Percentiles rank a stretch among this genome's conserved stretches.
phyloP scores from a whole-genome alignment of 2,888 invertebrate species.

The Mylabris sibirica region DNA sequence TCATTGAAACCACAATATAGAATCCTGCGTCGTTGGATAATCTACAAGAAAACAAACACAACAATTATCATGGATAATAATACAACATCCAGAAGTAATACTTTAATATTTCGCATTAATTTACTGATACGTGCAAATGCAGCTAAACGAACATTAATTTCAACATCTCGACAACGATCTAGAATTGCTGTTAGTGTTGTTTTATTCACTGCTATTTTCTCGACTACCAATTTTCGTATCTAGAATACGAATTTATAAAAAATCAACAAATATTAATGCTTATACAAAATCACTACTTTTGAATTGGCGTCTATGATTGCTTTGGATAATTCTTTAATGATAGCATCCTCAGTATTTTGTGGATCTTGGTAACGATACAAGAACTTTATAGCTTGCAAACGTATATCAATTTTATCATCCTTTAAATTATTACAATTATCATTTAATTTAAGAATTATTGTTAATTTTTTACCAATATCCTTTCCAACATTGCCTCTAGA shows the following conservation, averaged over 20 bases:
- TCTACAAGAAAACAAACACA: slow-evolving; percentile 51
- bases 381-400: slow-evolving; percentile 81
- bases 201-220: slow-evolving; percentile 76
- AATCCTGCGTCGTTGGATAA: slow-evolving; percentile 69
- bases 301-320: slow-evolving; percentile 76
- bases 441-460: neutral
- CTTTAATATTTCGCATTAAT: slow-evolving; percentile 43
- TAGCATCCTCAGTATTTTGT: slow-evolving; percentile 74
- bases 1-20: slow-evolving; percentile 72
- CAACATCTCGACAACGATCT: slow-evolving; percentile 77
- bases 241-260: slow-evolving; percentile 32
- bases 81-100: slow-evolving; percentile 21
- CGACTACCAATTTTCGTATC: slow-evolving; percentile 70
- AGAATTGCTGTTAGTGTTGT: slow-evolving; percentile 75
- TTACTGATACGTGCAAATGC: slow-evolving; percentile 59
- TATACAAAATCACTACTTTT: slow-evolving; percentile 39
- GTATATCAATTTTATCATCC: slow-evolving; percentile 78
- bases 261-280: neutral
- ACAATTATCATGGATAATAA: neutral
- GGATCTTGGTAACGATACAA: slow-evolving; percentile 84
- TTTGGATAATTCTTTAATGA: slow-evolving; percentile 75
- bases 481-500: slow-evolving; percentile 71
- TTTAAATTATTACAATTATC: slow-evolving; percentile 48
- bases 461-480: slow-evolving; percentile 63
- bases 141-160: slow-evolving; percentile 75